Conservation (phyloP, 2,888 invertebrate genomes). For the Electrophaes corylata region DNA sequence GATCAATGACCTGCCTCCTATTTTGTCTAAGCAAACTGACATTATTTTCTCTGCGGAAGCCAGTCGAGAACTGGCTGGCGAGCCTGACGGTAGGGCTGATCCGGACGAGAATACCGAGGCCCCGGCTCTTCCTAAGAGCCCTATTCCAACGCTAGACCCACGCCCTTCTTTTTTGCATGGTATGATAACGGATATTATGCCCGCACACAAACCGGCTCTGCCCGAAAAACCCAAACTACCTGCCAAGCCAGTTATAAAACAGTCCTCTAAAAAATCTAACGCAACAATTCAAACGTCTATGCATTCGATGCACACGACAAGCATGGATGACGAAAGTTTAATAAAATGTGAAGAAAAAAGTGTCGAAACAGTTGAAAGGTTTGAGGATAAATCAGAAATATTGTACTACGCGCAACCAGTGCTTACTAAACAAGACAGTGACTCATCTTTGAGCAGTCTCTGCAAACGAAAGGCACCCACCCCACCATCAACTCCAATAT, state of each 20-base stretch:
- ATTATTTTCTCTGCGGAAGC: conserved; percentile 82
- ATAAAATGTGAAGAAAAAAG: conserved; percentile 67
- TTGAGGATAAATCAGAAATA: conserved; percentile 70
- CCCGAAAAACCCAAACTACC: conserved; percentile 89
- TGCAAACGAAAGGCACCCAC: conserved; percentile 91
- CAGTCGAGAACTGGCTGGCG: conserved; percentile 91
- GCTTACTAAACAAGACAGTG: conserved; percentile 83
- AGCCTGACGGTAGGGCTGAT: conserved; percentile 94
- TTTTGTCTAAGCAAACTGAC: conserved; percentile 73
- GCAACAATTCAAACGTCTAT: conserved; percentile 77
- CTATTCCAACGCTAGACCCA: conserved; percentile 85
- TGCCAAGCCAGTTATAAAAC: conserved; percentile 84
- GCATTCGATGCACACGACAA: conserved; percentile 79
- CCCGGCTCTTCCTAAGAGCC: conserved; percentile 88
- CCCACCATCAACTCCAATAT: conserved; percentile 84
- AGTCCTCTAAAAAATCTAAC: conserved; percentile 69
- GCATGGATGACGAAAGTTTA: conserved; percentile 61
- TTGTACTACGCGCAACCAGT: conserved; percentile 78
- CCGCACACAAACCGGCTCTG: conserved; percentile 84
- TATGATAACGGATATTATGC: conserved; percentile 78
- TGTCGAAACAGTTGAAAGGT: conserved; percentile 67
- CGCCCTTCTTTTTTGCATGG: conserved; percentile 90
- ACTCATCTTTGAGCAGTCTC: conserved; percentile 79
- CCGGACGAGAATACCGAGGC: conserved; percentile 89
- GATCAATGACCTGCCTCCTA: conserved; percentile 77